A percentile compares a stretch with the other conserved stretches of the same genome.
These are phyloP conservation scores for Xanthostigma xanthostigma DNA, from an alignment of 2,888 invertebrate species.

Conservation along the genomic window DNA sequence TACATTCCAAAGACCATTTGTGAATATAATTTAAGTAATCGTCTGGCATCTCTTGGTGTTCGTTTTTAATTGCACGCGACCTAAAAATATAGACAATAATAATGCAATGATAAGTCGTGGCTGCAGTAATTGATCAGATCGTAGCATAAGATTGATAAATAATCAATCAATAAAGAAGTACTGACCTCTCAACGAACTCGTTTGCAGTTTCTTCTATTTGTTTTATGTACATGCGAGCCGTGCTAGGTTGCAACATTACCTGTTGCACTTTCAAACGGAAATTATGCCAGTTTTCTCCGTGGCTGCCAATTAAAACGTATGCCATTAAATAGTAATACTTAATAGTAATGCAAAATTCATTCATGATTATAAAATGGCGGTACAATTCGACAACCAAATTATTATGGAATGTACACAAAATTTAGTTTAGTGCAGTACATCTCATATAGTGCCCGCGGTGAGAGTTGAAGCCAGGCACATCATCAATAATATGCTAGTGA, in stretches of 20 bases:
- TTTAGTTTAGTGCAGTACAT: too few relatives aligned
- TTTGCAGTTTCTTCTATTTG: conserved; percentile 54
- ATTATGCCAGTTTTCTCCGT: conserved; percentile 68
- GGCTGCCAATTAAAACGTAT: conserved; percentile 33
- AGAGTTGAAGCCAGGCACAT: too few relatives aligned
- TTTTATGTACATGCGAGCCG: conserved; percentile 53
- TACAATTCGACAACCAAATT: too few relatives aligned
- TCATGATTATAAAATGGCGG: too few relatives aligned
- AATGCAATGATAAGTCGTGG: background rate
- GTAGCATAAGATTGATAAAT: background rate
- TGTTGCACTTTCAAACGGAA: conserved; percentile 65
- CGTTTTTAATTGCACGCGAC: background rate
- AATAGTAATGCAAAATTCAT: too few relatives aligned
- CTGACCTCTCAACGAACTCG: conserved; percentile 49
- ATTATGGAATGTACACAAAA: too few relatives aligned
- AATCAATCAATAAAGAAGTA: background rate
- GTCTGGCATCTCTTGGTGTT: conserved; percentile 38
- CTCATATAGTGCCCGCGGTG: too few relatives aligned
- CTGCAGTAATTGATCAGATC: background rate
- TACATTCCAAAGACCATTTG: conserved; percentile 70
- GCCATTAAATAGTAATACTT: too few relatives aligned
- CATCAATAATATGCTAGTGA: too few relatives aligned
- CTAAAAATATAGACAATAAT: background rate
- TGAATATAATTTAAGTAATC: conserved; percentile 57
- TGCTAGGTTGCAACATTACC: conserved; percentile 57